Base-by-base conservation (phyloP, 1,140 invertebrate genomes). In the Diabrotica undecimpunctata region DNA sequence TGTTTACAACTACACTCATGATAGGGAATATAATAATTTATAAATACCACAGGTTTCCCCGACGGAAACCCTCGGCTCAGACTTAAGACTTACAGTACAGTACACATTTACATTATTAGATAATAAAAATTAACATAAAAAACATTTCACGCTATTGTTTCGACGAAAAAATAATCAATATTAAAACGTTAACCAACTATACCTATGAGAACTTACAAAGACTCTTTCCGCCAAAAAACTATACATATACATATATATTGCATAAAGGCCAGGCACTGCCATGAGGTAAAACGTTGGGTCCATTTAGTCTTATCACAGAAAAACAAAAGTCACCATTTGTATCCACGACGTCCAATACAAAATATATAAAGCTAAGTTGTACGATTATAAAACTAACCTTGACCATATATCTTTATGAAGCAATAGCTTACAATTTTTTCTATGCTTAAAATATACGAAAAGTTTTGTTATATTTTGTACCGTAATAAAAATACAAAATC, bases 291-390 rank as follows among this genome's bases (percentile, higher is more conserved):
- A 72, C 67, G 70, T 70, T 66, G 68, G 57, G 69, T 67, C 69
- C 54, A 67, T 61, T 70, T 69, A 76, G 74, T 75, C 74, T 75
- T 78, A 78, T 78, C 77, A 78, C 77, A 78, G 76, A 77, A 78
- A 72, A 74, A 76, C 72, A 72, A 71, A 71, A 68, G 54, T 68
- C 62, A 70, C 60, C 69, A 53, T 57, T 37, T 51, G n/a, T 11
- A 54, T 59, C 36, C 35, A 65, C 55, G 25, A 25, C 25, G 25
- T 25, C 25, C 25, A 25, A 57, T n/a, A 51, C 39, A 14, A 39
- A 59, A 57, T 59, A 56, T 62, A 64, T 64, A 53, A 67, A 64
- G 53, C 50, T 64, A 51, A 56, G 50, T 68, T 55, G 53, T 62
- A 66, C 12, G 39, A 66, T 52, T 50, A 56, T 8, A 61, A 58